Base-by-base conservation (phyloP, 2,797 vertebrate species). In the Silurus aristotelis region DNA sequence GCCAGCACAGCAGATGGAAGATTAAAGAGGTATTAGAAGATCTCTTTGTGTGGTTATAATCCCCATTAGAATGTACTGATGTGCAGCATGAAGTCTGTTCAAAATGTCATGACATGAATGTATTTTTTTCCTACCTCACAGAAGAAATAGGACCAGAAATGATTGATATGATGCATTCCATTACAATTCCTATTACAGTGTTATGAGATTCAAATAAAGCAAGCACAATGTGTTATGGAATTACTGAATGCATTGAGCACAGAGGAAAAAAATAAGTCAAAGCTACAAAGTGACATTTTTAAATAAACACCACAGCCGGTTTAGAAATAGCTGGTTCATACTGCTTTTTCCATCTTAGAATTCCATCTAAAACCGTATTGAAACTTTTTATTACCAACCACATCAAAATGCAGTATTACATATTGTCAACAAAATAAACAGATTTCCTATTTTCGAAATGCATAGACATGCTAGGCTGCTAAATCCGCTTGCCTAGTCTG, bases 1-100 rank as follows among this genome's bases (percentile, higher is more conserved):
- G 72, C 55, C 43, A 71, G 66, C 5, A 25, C 43, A 55, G 55
- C 64, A 86, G 73, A 71, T 70, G 66, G 73, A 22, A 72, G 67
- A 80, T 79, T 71, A 64, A 43, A 72, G n/a, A 43, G 66, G 52
- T 27, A 76, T 85, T 77, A 76, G 38, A 71, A 71, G 66, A 55
- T 64, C 56, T 27, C 38, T 71, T 78, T 79, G 60, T 64, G 68
- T 82, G 48, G 15, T 19, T 15, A 64, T 85, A 67, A 85, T 82
- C 27, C n/a, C 27, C 19, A 60, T 67, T 46, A 60, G 48, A 67
- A 75, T 14, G 9, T 58, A 67, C 27, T 55, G 61, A 80, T 82
- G 70, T 75, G 78, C 13, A 31, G 58, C 66, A 25, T 19, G 43
- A 71, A 84, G 76, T n/a, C 76, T 71, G 55, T 56, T 19, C 25